Conservation (phyloP, 2,113 vertebrate genomes). For the Psilopsiagon aurifrons region DNA sequence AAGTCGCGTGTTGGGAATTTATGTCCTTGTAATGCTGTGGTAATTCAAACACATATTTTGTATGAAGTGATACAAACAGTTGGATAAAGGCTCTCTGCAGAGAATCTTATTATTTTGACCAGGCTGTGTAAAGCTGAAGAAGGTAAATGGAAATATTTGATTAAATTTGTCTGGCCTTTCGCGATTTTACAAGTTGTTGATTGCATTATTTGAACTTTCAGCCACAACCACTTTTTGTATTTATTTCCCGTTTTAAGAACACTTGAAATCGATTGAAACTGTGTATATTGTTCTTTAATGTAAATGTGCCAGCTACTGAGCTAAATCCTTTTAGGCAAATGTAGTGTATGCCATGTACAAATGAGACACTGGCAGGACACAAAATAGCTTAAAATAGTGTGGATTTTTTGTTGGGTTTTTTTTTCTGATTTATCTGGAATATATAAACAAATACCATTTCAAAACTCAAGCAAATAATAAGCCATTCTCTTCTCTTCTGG, state of each 20-base stretch:
- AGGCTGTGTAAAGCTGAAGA: conserved; percentile 47
- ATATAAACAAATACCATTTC: neutral
- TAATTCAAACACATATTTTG: conserved; percentile 53
- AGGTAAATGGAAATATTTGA: conserved; percentile 61
- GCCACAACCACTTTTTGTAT: conserved; percentile 11
- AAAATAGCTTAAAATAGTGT: neutral
- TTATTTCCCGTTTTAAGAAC: conserved; percentile 42
- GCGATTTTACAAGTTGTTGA: conserved; percentile 49
- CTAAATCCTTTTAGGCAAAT: conserved; percentile 51
- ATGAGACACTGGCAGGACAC: conserved; percentile 20
- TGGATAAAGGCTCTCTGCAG: conserved; percentile 33
- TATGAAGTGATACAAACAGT: conserved; percentile 52
- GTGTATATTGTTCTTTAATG: conserved; percentile 20
- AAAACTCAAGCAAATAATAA: conserved; percentile 4
- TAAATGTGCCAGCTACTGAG: conserved; percentile 59
- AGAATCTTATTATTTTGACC: conserved; percentile 43
- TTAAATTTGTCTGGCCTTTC: conserved; percentile 62
- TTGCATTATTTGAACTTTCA: conserved; percentile 34
- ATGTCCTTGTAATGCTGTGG: conserved; percentile 46
- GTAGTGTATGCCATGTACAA: conserved; percentile 14
- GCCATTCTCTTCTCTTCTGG: neutral
- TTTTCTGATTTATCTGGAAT: neutral
- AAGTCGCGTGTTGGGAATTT: conserved; percentile 2
- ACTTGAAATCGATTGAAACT: conserved; percentile 25
- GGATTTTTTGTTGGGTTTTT: neutral